A percentile compares a stretch with the other conserved stretches of the same genome.
These are phyloP conservation scores for Catocala fraxini DNA, from an alignment of 2,888 invertebrate genomes.

Conservation along the genomic window DNA sequence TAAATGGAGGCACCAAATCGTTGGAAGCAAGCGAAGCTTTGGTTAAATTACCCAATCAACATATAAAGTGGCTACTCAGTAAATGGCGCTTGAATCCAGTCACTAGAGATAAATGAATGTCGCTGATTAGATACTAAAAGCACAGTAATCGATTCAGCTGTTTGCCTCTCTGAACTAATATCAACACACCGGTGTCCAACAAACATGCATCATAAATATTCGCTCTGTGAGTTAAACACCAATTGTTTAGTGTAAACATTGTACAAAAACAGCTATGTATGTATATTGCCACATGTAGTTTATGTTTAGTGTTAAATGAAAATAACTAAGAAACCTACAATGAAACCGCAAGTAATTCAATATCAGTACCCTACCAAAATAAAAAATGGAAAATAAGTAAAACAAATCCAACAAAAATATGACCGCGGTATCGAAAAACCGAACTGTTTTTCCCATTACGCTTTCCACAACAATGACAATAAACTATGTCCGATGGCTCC, in stretches of 20 bases:
- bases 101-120: conserved; percentile 72
- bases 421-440: conserved; percentile 41
- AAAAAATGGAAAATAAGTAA: conserved; percentile 44
- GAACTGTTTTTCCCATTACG: conserved; percentile 52
- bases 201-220: conserved; percentile 35
- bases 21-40: conserved; percentile 63
- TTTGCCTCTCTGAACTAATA: conserved; percentile 54
- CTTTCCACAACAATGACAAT: conserved; percentile 56
- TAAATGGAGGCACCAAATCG: conserved; percentile 62
- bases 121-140: conserved; percentile 68
- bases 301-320: conserved; percentile 11
- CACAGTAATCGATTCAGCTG: conserved; percentile 57
- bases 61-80: conserved; percentile 75
- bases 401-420: conserved; percentile 45
- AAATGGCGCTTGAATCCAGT: conserved; percentile 69
- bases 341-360: conserved; percentile 37
- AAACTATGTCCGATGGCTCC: conserved; percentile 50
- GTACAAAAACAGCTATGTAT: no score
- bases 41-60: conserved; percentile 78
- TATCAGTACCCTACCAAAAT: conserved; percentile 34
- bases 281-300: conserved; percentile 1
- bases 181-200: conserved; percentile 40
- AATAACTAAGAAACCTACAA: conserved; percentile 22
- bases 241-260: conserved; percentile 23
- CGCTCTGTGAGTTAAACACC: conserved; percentile 22